Evolutionary conservation across 2,113 vertebrate genomes (phyloP).

Genomic region (Pelobates fuscus): DNA sequence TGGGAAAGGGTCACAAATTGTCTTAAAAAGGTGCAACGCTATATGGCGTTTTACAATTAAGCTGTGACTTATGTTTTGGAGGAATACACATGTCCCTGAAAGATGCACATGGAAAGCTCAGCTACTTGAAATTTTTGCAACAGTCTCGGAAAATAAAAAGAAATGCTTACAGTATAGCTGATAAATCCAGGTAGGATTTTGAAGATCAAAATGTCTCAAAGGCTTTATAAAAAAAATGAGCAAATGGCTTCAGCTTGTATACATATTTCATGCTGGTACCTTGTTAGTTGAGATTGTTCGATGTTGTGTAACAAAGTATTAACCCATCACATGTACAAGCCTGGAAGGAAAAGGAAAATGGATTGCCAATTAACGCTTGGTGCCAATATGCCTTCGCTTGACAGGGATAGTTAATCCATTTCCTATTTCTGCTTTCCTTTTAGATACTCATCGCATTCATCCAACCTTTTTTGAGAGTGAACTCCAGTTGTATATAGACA

Average conservation of each 20-base stretch:
- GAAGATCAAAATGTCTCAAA: not conserved
- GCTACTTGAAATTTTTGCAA: too few relatives aligned
- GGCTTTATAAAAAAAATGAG: constrained; percentile 8
- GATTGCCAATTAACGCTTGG: too few relatives aligned
- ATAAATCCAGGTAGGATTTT: constrained; percentile 2
- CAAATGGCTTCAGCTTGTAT: constrained; percentile 1
- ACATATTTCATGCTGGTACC: constrained; percentile 22
- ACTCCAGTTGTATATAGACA: too few relatives aligned
- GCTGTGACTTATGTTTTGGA: not conserved
- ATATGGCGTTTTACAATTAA: constrained; percentile 13
- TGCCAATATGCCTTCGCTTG: too few relatives aligned
- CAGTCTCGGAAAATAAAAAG: too few relatives aligned
- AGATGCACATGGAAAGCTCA: not conserved
- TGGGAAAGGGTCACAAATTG: not conserved
- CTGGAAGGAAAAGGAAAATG: too few relatives aligned
- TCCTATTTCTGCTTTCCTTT: too few relatives aligned
- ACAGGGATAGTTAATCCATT: too few relatives aligned
- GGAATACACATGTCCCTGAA: not conserved
- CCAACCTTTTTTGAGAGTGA: too few relatives aligned
- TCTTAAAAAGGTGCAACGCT: not conserved
- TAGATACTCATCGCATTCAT: too few relatives aligned
- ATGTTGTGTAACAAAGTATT: not conserved
- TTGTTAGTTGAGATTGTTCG: constrained; percentile 8
- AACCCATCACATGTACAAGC: not conserved
- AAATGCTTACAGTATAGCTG: not conserved